phyloP scores from a whole-genome alignment of 2,888 invertebrate species.

The Apodemia zela region DNA sequence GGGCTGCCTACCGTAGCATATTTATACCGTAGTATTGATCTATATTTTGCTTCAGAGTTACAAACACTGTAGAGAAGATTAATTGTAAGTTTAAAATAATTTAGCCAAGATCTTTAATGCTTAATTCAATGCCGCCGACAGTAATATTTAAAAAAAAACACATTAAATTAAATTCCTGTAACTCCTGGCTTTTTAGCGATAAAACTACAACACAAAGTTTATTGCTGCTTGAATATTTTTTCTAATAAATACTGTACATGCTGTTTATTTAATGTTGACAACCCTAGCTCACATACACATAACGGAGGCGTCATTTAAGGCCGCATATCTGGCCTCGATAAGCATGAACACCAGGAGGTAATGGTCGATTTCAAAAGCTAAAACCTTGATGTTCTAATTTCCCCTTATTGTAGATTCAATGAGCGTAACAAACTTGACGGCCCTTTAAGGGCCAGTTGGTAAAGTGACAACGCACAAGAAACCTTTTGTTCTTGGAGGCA shows the following conservation, averaged over 20 bases:
- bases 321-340: conserved; percentile 60
- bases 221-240: no score
- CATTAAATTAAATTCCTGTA: no score
- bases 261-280: neutral
- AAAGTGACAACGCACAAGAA: conserved; percentile 42
- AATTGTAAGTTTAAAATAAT: neutral
- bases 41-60: neutral
- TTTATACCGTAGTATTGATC: neutral
- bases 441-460: conserved; percentile 63
- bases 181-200: no score
- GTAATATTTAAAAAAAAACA: no score
- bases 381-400: conserved; percentile 76
- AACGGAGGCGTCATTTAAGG: conserved; percentile 70
- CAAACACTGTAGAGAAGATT: neutral
- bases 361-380: conserved; percentile 71
- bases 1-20: neutral
- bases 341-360: conserved; percentile 56
- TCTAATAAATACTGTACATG: no score
- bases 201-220: no score
- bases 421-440: conserved; percentile 65
- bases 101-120: no score
- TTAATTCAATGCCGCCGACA: no score
- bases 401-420: conserved; percentile 76
- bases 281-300: conserved; percentile 43
- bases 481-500: conserved; percentile 29